Evolutionary conservation across 1,140 invertebrate genomes (phyloP).

Genomic region (Calosoma granatense): DNA sequence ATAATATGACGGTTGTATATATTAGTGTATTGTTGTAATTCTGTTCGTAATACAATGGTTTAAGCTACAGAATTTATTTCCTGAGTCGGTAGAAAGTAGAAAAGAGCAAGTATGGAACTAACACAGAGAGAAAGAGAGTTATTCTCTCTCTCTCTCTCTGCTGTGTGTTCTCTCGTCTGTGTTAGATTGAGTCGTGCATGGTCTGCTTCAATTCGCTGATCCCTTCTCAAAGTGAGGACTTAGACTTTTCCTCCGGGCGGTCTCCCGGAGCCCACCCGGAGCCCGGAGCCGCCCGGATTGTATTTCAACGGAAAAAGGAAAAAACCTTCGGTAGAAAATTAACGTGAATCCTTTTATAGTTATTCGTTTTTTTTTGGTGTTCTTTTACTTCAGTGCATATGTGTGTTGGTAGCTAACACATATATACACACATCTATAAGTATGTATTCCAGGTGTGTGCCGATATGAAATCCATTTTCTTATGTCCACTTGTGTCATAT

Average conservation of each 20-base stretch:
- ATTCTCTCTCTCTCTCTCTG: too few species aligned
- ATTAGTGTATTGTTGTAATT: too few species aligned
- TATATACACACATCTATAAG: conserved; percentile 14
- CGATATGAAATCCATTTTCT: conserved; percentile 17
- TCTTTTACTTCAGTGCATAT: not conserved
- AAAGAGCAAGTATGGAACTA: too few species aligned
- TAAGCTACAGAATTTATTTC: too few species aligned
- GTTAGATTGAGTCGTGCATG: not conserved
- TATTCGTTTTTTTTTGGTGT: conserved; percentile 15
- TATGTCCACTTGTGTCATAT: conserved; percentile 11
- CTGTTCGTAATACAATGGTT: too few species aligned
- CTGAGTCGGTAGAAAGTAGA: too few species aligned
- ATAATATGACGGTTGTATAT: too few species aligned
- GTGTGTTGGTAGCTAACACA: too few species aligned
- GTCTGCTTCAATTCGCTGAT: not conserved
- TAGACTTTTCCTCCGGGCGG: not conserved
- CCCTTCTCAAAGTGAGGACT: not conserved
- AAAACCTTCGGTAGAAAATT: conserved; percentile 16
- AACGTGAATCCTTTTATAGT: conserved; percentile 15
- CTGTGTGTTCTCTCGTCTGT: too few species aligned
- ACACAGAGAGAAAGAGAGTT: too few species aligned
- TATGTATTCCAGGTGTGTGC: conserved; percentile 16
- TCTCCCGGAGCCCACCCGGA: too few species aligned
- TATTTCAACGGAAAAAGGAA: not conserved
- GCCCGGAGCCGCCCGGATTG: too few species aligned